Evolutionary conservation across 2,888 invertebrate species (phyloP).

Genomic region (Cerastoderma edule): DNA sequence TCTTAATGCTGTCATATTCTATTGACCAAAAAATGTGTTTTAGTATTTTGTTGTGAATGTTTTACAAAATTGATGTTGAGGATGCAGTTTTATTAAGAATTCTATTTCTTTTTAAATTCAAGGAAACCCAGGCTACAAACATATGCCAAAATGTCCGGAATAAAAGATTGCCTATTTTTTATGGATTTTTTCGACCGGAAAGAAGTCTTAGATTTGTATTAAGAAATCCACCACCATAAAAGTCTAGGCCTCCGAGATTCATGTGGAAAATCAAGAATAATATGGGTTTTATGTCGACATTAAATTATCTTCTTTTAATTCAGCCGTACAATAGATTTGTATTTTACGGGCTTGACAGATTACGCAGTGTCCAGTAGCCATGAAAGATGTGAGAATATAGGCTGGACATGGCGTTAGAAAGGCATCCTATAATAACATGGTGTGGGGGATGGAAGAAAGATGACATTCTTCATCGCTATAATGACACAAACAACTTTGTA

Average conservation of each 20-base stretch:
- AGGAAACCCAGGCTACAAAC: too few relatives aligned
- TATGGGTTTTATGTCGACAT: slow-evolving; percentile 26
- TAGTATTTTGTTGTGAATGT: too few relatives aligned
- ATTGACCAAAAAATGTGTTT: too few relatives aligned
- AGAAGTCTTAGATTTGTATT: slow-evolving; percentile 10
- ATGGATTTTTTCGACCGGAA: background rate
- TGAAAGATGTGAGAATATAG: slow-evolving; percentile 35
- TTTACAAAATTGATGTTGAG: too few relatives aligned
- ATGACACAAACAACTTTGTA: too few relatives aligned
- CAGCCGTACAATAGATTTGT: slow-evolving; percentile 26
- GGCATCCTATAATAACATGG: too few relatives aligned
- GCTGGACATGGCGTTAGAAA: slow-evolving; percentile 5
- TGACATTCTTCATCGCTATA: too few relatives aligned
- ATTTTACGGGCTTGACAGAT: slow-evolving; percentile 27
- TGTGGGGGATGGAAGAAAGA: too few relatives aligned
- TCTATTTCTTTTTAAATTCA: too few relatives aligned
- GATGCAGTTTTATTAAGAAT: too few relatives aligned
- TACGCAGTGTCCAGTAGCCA: slow-evolving; percentile 23
- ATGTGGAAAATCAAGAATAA: slow-evolving; percentile 27
- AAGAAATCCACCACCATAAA: background rate
- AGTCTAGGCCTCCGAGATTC: slow-evolving; percentile 21
- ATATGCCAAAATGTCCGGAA: too few relatives aligned
- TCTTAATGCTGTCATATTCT: too few relatives aligned
- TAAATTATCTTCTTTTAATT: slow-evolving; percentile 27
- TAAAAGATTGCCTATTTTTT: slow-evolving; percentile 13